phyloP scores from a whole-genome alignment of 2,113 vertebrate genomes.

The Sigmodon hispidus region DNA sequence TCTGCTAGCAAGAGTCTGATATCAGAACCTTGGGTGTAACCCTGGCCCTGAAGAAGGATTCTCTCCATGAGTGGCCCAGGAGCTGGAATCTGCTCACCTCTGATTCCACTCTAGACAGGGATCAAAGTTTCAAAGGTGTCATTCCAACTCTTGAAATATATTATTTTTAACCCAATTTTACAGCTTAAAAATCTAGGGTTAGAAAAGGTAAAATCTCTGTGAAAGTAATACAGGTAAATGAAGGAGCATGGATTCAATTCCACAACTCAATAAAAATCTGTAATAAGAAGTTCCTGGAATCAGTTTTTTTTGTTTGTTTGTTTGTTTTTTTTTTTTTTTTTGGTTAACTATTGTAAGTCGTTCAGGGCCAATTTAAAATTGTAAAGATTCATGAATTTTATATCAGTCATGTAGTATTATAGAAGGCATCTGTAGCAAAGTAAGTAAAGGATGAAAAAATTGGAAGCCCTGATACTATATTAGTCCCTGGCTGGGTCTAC shows the following conservation, averaged over 20 bases:
- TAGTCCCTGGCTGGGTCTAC: neutral
- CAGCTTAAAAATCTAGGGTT: conserved; percentile 17
- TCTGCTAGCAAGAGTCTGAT: no score
- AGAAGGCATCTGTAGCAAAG: neutral
- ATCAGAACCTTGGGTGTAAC: no score
- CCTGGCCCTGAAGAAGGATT: no score
- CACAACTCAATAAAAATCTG: neutral
- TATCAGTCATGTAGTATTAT: neutral
- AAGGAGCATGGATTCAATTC: neutral
- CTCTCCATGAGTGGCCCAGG: no score
- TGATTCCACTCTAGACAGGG: no score
- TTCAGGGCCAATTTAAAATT: neutral
- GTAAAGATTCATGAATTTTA: neutral
- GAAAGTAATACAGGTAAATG: neutral
- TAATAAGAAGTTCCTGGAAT: no score
- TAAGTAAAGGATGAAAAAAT: neutral
- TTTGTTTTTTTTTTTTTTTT: neutral
- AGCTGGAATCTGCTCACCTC: no score
- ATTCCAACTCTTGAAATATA: no score
- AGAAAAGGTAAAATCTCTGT: neutral
- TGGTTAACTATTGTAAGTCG: neutral
- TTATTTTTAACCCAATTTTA: conserved; percentile 18
- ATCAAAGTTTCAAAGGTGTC: no score
- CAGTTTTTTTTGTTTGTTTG: no score
- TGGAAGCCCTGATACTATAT: neutral